A percentile compares a stretch with the other conserved stretches of the same genome.
These are phyloP conservation scores for Phaethornis superciliosus DNA, from an alignment of 2,113 vertebrate species.

Conservation along the genomic window DNA sequence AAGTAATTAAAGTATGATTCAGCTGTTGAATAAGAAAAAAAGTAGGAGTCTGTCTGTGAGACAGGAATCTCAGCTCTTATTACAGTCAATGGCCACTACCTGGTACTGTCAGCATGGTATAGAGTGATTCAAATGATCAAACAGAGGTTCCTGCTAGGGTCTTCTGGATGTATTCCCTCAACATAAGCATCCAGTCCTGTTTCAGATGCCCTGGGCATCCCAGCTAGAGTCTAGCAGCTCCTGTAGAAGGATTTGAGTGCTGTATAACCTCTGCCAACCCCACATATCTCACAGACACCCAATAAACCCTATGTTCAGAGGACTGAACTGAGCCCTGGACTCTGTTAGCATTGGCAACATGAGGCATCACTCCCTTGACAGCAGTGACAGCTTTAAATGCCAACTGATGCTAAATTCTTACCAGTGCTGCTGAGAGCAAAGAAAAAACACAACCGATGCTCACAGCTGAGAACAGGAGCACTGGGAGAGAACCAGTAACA, in stretches of 20 bases:
- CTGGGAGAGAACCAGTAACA: neutral
- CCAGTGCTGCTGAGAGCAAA: neutral
- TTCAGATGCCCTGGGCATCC: neutral
- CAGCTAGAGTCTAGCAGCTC: neutral
- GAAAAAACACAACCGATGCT: neutral
- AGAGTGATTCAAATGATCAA: neutral
- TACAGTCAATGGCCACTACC: neutral
- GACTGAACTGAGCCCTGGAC: neutral
- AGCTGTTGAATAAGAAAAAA: neutral
- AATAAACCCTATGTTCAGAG: neutral
- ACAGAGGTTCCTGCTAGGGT: neutral
- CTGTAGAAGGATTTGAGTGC: neutral
- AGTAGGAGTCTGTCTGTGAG: neutral
- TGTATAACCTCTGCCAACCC: neutral
- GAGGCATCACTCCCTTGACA: neutral
- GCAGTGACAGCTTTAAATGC: neutral
- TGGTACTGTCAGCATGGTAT: neutral
- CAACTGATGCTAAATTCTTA: neutral
- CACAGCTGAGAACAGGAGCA: neutral
- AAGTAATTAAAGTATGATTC: neutral
- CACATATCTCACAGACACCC: fast-evolving
- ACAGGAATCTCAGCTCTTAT: neutral
- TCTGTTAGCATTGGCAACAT: neutral
- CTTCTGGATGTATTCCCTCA: neutral
- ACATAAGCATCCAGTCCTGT: neutral